Base-by-base conservation (phyloP, 2,797 vertebrate species). In the Poecilia gillii region DNA sequence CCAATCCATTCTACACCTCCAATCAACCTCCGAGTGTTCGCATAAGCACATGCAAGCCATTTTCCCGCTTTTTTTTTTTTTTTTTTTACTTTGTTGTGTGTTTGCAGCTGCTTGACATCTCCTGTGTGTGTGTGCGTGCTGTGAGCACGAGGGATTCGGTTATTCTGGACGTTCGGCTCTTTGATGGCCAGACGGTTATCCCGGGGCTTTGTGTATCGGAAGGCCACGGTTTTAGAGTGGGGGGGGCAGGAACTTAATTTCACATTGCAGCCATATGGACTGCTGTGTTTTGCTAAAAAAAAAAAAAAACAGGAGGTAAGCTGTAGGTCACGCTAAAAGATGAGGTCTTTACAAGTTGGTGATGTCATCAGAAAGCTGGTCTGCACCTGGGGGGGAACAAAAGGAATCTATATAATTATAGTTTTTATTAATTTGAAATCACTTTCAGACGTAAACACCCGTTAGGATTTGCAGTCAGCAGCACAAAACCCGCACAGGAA, bases 1-100 rank as follows among this genome's bases (percentile, higher is more conserved):
- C 91, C 84, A 95, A 95, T 95, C 93, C 93, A 94, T 95, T 94
- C 94, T 93, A 94, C 92, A 94, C 93, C 91, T 91, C 90, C 88
- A 92, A 85, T 88, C 84, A 74, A 68, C 81, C 53, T 78, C 81
- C 2, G 28, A 87, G 85, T 84, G 82, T 79, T 85, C 70, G 51
- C 78, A 45, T 51, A 72, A 85, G 87, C 87, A 87, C 80, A 72
- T 87, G 87, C 80, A 49, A 85, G 76, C 79, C 81, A 81, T 90
- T 84, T 88, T 78, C 82, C 81, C 81, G 75, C 84, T 75, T 82
- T 83, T 86, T 39, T 23, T 55, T 53, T 23, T 53, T 53, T 57
- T 55, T 55, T 55, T 55, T 55, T 55, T 23, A 25, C n/a, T 57
- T 57, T 13, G 79, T 83, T 73, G 72, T 79, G 68, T 20, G 53